Evolutionary conservation across 2,113 vertebrate genomes (phyloP), one percentile per base, ranked within the genome.

Genomic region (Megaptera novaeangliae): DNA sequence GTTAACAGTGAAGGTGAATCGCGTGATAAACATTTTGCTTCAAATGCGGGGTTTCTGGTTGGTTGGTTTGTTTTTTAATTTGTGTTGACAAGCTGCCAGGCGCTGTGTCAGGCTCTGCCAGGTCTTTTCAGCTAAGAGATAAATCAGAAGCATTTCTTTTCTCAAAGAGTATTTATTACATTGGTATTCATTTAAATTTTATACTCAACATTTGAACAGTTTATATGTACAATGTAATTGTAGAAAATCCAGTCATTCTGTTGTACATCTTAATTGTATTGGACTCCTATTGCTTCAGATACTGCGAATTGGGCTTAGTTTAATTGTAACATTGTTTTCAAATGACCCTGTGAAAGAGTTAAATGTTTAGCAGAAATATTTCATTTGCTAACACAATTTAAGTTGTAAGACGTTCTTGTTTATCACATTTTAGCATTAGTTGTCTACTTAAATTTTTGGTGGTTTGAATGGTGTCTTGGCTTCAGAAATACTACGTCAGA

Each of bases 371-470:
- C 63, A 77, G 29, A 66, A 75, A 41, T 85, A 69, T 14, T 82
- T 88, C 8, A 29, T 82, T 97, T 91, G 81, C 20, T 88, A 75
- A 63, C 21, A 27, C 21, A 72, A 69, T 93, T 94, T 92, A 96
- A n/a, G n/a, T 23, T 87, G 25, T 84, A 31, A 92, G 10, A 61
- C 49, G 1, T 96, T 80, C 90, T 66, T 87, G 5, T 71, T 90
- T 74, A 46, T 91, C 59, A 66, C 27, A 55, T 17, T 3, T 66
- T 29, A 89, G 17, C 9, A 3, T 83, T 88, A 77, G 18, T 80
- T 81, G 78, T 87, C n/a, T 59, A 29, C 23, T 75, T 94, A 29
- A 44, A 9, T 49, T 87, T 95, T 89, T 86, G 66, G 34, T 66
- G 23, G n/a, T 84, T 82, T 5, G 77, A 44, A 69, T 8, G 6